Conservation (phyloP, 1,140 invertebrate species). For the Rhopalosiphum padi region DNA sequence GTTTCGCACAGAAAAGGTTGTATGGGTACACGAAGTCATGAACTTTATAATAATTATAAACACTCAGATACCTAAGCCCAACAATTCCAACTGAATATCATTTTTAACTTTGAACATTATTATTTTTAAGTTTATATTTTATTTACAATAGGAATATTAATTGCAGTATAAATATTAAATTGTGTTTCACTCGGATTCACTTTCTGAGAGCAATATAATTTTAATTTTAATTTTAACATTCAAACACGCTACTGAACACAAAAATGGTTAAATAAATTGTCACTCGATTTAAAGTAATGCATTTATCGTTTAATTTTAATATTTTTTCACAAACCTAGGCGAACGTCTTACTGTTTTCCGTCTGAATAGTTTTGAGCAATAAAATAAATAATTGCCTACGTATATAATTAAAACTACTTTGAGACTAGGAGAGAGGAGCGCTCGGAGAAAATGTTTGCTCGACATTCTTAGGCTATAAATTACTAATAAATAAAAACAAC, state of each 20-base stretch:
- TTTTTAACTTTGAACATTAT: neutral
- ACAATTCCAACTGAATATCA: neutral
- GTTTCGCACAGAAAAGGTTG: neutral
- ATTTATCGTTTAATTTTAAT: neutral
- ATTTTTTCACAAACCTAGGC: neutral
- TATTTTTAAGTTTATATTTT: neutral
- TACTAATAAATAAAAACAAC: constrained; percentile 19
- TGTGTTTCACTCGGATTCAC: neutral
- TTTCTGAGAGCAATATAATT: neutral
- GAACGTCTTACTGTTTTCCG: neutral
- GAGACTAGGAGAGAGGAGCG: neutral
- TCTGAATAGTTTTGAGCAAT: neutral
- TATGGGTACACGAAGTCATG: neutral
- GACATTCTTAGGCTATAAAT: neutral
- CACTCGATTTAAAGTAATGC: neutral
- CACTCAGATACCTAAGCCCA: neutral
- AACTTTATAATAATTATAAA: neutral
- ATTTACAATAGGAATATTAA: neutral
- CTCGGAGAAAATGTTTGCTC: neutral
- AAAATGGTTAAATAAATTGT: neutral
- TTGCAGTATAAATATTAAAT: neutral
- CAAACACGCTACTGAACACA: neutral
- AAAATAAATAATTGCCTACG: neutral
- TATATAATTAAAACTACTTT: neutral
- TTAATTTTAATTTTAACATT: neutral